phyloP scores from a whole-genome alignment of 2,113 vertebrate species.

The Oxyruncus cristatus region DNA sequence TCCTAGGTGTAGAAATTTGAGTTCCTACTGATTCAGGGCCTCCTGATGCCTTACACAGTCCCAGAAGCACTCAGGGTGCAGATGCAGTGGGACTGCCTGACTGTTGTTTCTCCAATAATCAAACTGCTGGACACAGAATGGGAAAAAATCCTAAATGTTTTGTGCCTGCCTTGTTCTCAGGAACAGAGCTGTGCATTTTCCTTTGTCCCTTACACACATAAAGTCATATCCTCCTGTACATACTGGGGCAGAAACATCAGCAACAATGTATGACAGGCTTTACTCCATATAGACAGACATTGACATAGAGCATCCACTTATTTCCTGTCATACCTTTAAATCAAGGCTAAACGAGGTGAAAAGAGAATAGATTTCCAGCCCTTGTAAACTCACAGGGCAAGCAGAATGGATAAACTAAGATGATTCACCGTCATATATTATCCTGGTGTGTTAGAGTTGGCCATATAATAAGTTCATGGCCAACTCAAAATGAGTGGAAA shows the following conservation, averaged over 20 bases:
- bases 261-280: not conserved
- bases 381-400: constrained; percentile 35
- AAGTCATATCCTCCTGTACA: not conserved
- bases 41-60: not conserved
- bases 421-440: not conserved
- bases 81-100: not conserved
- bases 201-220: not conserved
- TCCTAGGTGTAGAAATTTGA: not conserved
- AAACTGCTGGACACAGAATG: not conserved
- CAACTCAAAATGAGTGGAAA: constrained; percentile 29
- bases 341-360: constrained; percentile 37
- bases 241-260: not conserved
- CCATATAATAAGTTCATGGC: constrained; percentile 45
- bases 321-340: constrained; percentile 33
- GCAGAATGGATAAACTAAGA: constrained; percentile 38
- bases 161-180: not conserved
- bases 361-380: constrained; percentile 48
- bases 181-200: not conserved
- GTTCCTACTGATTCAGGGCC: not conserved
- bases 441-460: not conserved
- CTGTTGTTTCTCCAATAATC: not conserved
- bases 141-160: not conserved
- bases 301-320: not conserved
- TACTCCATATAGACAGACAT: not conserved
- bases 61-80: not conserved